Base-by-base conservation (phyloP, 2,797 vertebrate genomes). In the Rallus crepitans region DNA sequence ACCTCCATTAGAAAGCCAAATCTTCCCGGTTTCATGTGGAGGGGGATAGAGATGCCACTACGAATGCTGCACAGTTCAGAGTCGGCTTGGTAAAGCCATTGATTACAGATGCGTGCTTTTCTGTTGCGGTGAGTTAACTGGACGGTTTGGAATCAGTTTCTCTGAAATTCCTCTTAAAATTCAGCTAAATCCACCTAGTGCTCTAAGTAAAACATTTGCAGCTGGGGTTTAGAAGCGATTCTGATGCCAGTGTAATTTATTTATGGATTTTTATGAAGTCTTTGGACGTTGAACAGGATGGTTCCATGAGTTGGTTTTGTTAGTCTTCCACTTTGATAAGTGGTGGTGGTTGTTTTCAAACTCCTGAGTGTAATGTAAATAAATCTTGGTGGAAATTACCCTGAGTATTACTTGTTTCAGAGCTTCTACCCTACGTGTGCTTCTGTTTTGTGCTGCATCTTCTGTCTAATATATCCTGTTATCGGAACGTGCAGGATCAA, bases 1-100 rank as follows among this genome's bases (percentile, higher is more conserved):
- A 1, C 11, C 27, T 11, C 27, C 0, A 0, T 31, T 70, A 9
- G 0, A 35, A 50, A 65, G 33, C 66, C 30, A 3, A 1, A 3
- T 33, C 25, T 24, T 18, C 6, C 24, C 2, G 17, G 0, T 28
- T 86, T 57, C 7, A 1, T 11, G 1, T 0, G 2, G 6, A 15
- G 4, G 18, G 40, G 33, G 50, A 6, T 12, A 13, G 33, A 19
- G 48, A 11, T 70, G 71, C 50, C 31, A 0, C 8, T 11, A 47
- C 79, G 47, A 85, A 18, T 7, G 35, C 60, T 24, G 83, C n/a
- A 82, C 30, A n/a, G n/a, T n/a, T n/a, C n/a, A 27, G 39, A 57
- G 33, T 3, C 50, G 0, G 4, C 37, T 59, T 59, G 47, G 59
- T 35, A 30, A 14, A 71, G 37, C 40, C 28, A 1, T 40, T 7